Conservation (phyloP, 2,797 vertebrate genomes). For the Enteromius radiatus region DNA sequence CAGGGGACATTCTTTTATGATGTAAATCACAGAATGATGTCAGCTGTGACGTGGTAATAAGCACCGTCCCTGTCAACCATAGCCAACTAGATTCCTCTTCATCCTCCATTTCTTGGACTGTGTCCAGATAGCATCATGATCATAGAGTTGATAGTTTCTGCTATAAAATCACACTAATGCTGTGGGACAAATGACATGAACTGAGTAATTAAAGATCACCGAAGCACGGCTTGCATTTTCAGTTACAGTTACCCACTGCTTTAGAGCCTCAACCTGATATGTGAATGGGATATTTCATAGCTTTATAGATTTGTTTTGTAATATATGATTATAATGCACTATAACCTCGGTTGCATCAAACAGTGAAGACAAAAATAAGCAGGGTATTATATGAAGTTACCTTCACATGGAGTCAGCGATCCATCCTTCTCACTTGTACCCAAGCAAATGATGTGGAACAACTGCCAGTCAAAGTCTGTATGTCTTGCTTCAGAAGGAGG, state of each 20-base stretch:
- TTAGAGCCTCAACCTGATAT: neutral
- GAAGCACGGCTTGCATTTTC: neutral
- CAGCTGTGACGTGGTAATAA: conserved; percentile 21
- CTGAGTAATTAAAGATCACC: conserved; percentile 21
- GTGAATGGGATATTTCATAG: neutral
- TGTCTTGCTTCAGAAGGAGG: neutral
- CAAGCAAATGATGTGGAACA: conserved; percentile 6
- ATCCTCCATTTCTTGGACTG: conserved; percentile 2
- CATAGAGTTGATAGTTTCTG: conserved; percentile 18
- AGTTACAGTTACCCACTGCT: neutral
- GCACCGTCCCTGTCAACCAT: neutral
- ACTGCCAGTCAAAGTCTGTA: conserved; percentile 8
- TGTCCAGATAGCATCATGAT: conserved; percentile 28
- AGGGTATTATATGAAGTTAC: conserved; percentile 4
- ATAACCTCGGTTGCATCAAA: neutral
- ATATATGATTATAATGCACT: neutral
- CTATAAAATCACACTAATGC: conserved; percentile 5
- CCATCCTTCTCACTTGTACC: conserved; percentile 15
- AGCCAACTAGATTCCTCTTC: conserved; percentile 1
- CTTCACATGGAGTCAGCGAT: neutral
- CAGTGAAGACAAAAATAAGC: neutral
- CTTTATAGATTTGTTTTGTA: neutral
- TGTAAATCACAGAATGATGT: conserved; percentile 19
- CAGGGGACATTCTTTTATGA: conserved; percentile 10
- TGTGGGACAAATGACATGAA: neutral